phyloP scores from a whole-genome alignment of 1,140 invertebrate species.

The Hylaeus anthracinus region DNA sequence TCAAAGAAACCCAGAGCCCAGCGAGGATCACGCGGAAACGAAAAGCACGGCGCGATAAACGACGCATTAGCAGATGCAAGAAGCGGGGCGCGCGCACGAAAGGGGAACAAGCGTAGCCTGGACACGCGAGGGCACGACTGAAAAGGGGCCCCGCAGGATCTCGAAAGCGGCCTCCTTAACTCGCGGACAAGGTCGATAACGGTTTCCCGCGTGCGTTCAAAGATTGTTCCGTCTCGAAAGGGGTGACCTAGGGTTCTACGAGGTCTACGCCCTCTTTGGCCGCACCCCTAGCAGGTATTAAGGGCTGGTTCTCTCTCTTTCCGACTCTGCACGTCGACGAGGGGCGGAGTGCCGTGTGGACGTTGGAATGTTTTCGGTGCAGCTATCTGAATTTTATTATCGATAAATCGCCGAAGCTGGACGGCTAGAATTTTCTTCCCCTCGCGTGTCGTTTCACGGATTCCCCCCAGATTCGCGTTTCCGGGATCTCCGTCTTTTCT shows the following conservation, averaged over 20 bases:
- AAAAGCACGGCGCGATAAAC: constrained; percentile 52
- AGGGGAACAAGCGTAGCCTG: constrained; percentile 37
- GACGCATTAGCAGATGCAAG: constrained; percentile 51
- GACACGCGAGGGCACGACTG: constrained; percentile 60
- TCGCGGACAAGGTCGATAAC: constrained; percentile 58
- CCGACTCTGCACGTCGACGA: not conserved
- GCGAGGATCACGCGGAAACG: constrained; percentile 12
- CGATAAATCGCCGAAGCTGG: constrained; percentile 23
- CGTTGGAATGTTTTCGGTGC: constrained; percentile 32
- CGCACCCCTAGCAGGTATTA: constrained; percentile 60
- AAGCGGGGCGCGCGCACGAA: constrained; percentile 16
- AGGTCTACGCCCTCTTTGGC: constrained; percentile 67
- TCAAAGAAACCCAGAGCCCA: too few relatives aligned
- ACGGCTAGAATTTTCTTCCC: constrained; percentile 22
- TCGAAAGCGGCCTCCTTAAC: constrained; percentile 57
- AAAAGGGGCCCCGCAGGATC: constrained; percentile 49
- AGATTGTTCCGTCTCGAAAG: constrained; percentile 48
- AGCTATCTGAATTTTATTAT: constrained; percentile 45
- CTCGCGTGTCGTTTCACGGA: constrained; percentile 17
- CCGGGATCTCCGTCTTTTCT: not conserved
- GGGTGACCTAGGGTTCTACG: constrained; percentile 48
- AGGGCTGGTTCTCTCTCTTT: not conserved
- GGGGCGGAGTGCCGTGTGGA: constrained; percentile 13
- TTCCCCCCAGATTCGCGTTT: not conserved
- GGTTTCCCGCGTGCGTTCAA: constrained; percentile 45